These are phyloP conservation scores for Drosophila mojavensis DNA, from an alignment of 1,140 invertebrate genomes.

Conservation along the genomic window DNA sequence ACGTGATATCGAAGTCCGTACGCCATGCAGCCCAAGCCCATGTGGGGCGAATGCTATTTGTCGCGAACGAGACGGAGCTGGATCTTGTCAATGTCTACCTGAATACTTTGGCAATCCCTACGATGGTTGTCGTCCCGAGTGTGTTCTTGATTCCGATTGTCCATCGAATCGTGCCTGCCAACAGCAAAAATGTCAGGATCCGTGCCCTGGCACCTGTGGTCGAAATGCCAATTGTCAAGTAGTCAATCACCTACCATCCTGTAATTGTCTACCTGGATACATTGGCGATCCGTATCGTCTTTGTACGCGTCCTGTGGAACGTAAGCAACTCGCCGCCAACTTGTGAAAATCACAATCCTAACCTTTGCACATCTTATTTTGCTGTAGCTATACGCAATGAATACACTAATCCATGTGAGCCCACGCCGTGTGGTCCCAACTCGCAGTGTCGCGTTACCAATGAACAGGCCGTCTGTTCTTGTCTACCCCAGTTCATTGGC, in stretches of 20 bases:
- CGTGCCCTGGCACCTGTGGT: slow-evolving; percentile 90
- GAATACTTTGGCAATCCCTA: slow-evolving; percentile 92
- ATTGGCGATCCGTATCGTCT: slow-evolving; percentile 88
- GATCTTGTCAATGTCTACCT: slow-evolving; percentile 88
- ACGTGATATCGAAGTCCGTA: slow-evolving; percentile 77
- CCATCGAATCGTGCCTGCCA: slow-evolving; percentile 89
- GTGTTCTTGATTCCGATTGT: slow-evolving; percentile 88
- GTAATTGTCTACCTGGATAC: slow-evolving; percentile 88
- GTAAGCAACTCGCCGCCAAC: slow-evolving; percentile 55
- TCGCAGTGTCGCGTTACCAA: slow-evolving; percentile 87
- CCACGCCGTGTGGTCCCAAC: slow-evolving; percentile 88
- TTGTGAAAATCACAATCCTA: not conserved
- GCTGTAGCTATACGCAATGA: slow-evolving; percentile 80
- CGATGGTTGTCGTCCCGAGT: slow-evolving; percentile 89
- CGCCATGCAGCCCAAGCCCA: slow-evolving; percentile 88
- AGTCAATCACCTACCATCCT: slow-evolving; percentile 89
- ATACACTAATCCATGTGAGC: slow-evolving; percentile 86
- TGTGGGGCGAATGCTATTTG: slow-evolving; percentile 91
- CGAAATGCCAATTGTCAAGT: slow-evolving; percentile 90
- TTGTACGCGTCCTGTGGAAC: slow-evolving; percentile 84
- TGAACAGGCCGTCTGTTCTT: slow-evolving; percentile 87
- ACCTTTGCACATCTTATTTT: slow-evolving; percentile 11
- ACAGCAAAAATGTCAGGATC: slow-evolving; percentile 89
- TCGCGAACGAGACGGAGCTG: slow-evolving; percentile 87
- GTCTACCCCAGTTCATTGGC: slow-evolving; percentile 86